These are phyloP conservation scores for Podarcis cretensis DNA, from an alignment of 2,113 vertebrate species.

Conservation along the genomic window DNA sequence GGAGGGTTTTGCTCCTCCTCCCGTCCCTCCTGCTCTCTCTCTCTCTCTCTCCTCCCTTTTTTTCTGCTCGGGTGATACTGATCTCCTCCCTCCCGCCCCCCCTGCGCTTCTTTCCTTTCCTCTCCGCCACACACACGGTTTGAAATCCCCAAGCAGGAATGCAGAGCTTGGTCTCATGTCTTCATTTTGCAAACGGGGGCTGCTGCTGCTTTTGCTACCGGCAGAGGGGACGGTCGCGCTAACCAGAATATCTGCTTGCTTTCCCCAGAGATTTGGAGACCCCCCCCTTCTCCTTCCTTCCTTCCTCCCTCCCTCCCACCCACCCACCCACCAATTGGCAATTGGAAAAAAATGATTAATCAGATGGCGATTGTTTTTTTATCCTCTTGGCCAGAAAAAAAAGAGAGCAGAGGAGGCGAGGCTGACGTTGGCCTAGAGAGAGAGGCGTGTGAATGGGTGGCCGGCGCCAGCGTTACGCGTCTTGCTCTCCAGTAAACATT, in stretches of 20 bases:
- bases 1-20: background rate
- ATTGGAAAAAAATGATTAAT: background rate
- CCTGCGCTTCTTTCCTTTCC: background rate
- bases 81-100: too few relatives aligned
- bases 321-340: background rate
- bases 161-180: background rate
- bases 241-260: background rate
- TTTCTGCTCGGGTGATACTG: background rate
- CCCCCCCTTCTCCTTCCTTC: background rate
- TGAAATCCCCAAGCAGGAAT: background rate
- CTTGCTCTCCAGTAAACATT: conserved; percentile 61
- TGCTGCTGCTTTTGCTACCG: background rate
- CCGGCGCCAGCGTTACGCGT: background rate
- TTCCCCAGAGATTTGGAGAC: background rate
- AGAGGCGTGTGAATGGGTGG: background rate
- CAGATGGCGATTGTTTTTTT: background rate
- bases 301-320: background rate
- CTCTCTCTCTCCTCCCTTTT: background rate
- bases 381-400: background rate
- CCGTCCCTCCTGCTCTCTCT: background rate
- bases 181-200: background rate
- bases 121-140: background rate
- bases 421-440: background rate
- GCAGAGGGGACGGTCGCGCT: background rate
- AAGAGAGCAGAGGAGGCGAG: background rate